phyloP scores from a whole-genome alignment of 2,797 vertebrate species.

The Tiaroga cobitis region DNA sequence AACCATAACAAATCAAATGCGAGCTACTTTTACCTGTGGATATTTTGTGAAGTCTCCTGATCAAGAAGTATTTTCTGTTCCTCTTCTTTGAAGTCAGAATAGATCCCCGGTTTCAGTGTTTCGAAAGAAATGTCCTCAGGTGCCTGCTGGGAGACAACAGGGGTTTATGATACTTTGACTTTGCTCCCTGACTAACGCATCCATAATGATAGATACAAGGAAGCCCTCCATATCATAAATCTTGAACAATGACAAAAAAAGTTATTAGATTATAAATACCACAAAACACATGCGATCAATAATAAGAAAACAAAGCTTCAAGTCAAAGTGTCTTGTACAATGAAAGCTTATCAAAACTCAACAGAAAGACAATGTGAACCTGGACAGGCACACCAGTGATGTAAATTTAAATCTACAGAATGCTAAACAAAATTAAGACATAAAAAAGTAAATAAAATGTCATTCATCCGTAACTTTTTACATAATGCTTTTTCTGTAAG shows the following conservation, averaged over 20 bases:
- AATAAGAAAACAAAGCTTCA: neutral
- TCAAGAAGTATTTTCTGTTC: neutral
- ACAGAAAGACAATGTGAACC: neutral
- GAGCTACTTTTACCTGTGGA: slow-evolving; percentile 36
- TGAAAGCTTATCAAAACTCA: neutral
- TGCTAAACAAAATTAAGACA: neutral
- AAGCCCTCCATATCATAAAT: slow-evolving; percentile 5
- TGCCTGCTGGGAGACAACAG: slow-evolving; percentile 53
- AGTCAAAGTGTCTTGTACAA: neutral
- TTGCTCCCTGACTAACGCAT: slow-evolving; percentile 70
- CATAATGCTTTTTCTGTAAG: neutral
- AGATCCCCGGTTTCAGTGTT: neutral
- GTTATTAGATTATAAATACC: neutral
- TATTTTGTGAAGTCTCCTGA: slow-evolving; percentile 15
- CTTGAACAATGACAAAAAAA: no score
- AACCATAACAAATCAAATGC: neutral
- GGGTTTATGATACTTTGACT: slow-evolving; percentile 80
- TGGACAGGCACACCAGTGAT: neutral
- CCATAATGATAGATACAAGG: slow-evolving; percentile 14
- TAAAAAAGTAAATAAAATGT: neutral
- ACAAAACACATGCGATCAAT: neutral
- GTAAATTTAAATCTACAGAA: neutral
- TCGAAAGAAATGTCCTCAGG: slow-evolving; percentile 26
- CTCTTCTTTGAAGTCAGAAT: neutral
- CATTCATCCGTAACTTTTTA: neutral